A percentile compares a stretch with the other conserved stretches of the same genome.
Evolutionary conservation across 2,888 invertebrate species (phyloP).

Genomic region (Dorcus parallelipipedus): DNA sequence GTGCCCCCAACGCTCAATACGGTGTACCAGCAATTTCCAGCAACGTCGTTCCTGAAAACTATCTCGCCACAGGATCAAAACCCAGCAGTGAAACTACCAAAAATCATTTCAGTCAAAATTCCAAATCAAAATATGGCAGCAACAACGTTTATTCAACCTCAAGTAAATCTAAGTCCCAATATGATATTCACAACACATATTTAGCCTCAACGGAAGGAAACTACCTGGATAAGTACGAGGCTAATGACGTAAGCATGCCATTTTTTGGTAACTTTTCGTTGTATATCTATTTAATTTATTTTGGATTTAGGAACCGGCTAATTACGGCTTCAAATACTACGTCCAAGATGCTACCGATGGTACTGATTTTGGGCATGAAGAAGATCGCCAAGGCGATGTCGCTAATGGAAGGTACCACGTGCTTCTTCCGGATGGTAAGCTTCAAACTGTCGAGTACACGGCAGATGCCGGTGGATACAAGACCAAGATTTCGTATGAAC

Average conservation of each 20-base stretch:
- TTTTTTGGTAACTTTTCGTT: not conserved
- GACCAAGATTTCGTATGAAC: conserved; percentile 77
- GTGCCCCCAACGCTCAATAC: not conserved
- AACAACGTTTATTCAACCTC: not conserved
- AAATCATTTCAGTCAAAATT: not conserved
- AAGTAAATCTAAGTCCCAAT: not conserved
- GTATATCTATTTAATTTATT: not conserved
- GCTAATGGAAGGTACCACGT: conserved; percentile 83
- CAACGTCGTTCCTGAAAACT: not conserved
- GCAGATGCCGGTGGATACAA: conserved; percentile 79
- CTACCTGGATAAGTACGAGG: not conserved
- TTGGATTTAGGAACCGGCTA: conserved; percentile 68
- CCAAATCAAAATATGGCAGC: not conserved
- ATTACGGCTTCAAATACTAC: conserved; percentile 82
- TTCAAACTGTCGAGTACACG: conserved; percentile 81
- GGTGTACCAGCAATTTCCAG: not conserved
- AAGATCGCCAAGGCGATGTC: conserved; percentile 76
- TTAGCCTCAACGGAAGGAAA: not conserved
- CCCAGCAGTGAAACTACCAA: not conserved
- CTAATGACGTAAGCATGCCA: not conserved
- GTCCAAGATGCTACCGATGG: conserved; percentile 76
- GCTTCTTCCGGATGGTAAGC: conserved; percentile 79
- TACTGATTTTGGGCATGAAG: conserved; percentile 78
- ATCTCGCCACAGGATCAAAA: not conserved
- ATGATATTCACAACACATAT: not conserved